Base-by-base conservation (phyloP, 1,140 invertebrate genomes). In the Gyrodactylus bullatarudis region DNA sequence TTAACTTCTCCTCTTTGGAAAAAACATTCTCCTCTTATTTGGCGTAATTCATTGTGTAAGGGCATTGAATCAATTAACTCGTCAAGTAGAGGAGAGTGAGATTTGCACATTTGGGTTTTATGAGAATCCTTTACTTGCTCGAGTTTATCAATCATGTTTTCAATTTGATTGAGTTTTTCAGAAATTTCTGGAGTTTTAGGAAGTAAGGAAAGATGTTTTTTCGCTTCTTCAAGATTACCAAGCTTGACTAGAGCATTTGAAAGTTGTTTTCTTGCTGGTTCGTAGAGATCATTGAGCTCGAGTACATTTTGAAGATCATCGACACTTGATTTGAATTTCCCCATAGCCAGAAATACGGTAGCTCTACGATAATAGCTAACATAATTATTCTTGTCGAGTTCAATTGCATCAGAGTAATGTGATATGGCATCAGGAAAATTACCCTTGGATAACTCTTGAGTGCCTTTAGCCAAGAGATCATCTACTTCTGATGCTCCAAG, bases 321-420 rank as follows among this genome's bases (percentile, higher is more conserved):
- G 20, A 98, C 81, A 8, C 93, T 94, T 78, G 91, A 87, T 77
- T 91, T 92, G 0, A 92, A 87, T 84, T 94, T 95, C 26, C 91
- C 91, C 75, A 96, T 83, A 16, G 92, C 94, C 79, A 98, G 84
- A 80, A 91, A 95, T 0, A 96, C 91, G 8, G 93, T 97, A 20
- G 92, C 93, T 78, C 94, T 84, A 74, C 80, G 77, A 76, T 82
- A 84, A 73, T 81, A 91, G 74, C 89, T 93, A 77, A 97, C 83
- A 81, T 95, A 98, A 82, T 97, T 97, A 73, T 85, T 85, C 26
- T 91, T 89, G 83, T 98, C 93, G 21, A 87, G 89, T 82, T 97
- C 92, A 78, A 98, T 88, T 76, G 94, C 95, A 74, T 89, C 88
- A 85, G 99, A 93, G 83, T 94, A 98, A 79, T 98, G 92, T 70